These are phyloP conservation scores for Vanessa atalanta DNA, from an alignment of 1,140 invertebrate species.

Conservation along the genomic window DNA sequence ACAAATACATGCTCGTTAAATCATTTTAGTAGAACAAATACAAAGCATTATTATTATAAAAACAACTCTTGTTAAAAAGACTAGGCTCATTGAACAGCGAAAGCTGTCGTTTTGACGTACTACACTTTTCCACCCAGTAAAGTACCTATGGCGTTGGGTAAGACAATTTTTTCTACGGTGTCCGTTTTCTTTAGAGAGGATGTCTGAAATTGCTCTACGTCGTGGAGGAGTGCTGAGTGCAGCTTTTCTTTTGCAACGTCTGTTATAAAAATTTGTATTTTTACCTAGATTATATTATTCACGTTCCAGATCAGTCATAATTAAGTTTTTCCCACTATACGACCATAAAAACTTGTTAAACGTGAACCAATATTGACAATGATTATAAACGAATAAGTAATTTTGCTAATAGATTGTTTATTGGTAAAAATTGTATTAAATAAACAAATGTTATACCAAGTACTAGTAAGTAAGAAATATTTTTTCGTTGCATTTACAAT, in stretches of 20 bases:
- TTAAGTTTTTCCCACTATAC: not conserved
- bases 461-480: no score
- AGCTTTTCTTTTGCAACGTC: conserved; percentile 89
- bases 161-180: conserved; percentile 89
- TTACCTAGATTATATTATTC: not conserved
- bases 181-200: conserved; percentile 87
- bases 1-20: conserved; percentile 43
- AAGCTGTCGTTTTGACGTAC: conserved; percentile 28
- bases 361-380: no score
- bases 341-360: no score
- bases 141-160: conserved; percentile 90
- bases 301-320: not conserved
- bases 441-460: no score
- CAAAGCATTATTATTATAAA: conserved; percentile 7
- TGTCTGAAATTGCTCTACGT: conserved; percentile 87
- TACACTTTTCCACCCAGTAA: conserved; percentile 43
- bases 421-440: no score
- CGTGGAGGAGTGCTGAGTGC: conserved; percentile 87
- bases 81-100: conserved; percentile 26
- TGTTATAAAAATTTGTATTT: conserved; percentile 67
- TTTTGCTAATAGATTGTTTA: no score
- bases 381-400: no score
- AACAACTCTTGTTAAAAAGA: conserved; percentile 2
- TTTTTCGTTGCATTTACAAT: no score
- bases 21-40: conserved; percentile 16